Evolutionary conservation across 1,140 invertebrate species (phyloP).

Genomic region (Sitobion miscanthi): DNA sequence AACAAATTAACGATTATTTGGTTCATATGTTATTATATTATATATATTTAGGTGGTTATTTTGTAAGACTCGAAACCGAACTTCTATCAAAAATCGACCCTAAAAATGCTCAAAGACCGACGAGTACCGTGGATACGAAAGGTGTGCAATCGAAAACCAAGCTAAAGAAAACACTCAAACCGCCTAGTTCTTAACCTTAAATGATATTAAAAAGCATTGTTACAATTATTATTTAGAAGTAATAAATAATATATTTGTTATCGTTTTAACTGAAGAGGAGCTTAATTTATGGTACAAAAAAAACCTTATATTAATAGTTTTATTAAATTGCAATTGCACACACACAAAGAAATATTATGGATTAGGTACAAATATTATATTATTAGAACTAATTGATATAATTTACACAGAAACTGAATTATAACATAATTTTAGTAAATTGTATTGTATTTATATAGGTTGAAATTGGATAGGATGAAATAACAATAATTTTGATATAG

Average conservation of each 20-base stretch:
- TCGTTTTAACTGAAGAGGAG: background rate
- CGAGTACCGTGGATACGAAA: conserved; percentile 60
- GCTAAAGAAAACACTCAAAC: conserved; percentile 22
- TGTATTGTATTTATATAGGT: background rate
- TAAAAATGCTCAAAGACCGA: conserved; percentile 58
- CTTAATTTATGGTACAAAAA: background rate
- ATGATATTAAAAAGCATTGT: background rate
- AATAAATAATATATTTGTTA: conserved; percentile 30
- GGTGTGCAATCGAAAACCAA: conserved; percentile 18
- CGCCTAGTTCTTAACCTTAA: background rate
- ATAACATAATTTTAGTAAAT: background rate
- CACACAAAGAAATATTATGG: background rate
- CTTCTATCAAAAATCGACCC: conserved; percentile 55
- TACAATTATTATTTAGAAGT: conserved; percentile 5
- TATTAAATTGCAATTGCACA: background rate
- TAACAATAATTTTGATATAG: conserved; percentile 18
- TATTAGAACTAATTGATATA: background rate
- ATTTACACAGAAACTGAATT: background rate
- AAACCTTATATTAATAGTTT: background rate
- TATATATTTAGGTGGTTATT: conserved; percentile 26
- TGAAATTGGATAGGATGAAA: conserved; percentile 21
- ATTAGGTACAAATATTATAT: conserved; percentile 5
- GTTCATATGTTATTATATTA: background rate
- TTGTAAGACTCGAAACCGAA: conserved; percentile 18
- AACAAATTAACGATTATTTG: background rate